Conservation (phyloP, 2,888 invertebrate species). For the Tenthredo scrophulariae region DNA sequence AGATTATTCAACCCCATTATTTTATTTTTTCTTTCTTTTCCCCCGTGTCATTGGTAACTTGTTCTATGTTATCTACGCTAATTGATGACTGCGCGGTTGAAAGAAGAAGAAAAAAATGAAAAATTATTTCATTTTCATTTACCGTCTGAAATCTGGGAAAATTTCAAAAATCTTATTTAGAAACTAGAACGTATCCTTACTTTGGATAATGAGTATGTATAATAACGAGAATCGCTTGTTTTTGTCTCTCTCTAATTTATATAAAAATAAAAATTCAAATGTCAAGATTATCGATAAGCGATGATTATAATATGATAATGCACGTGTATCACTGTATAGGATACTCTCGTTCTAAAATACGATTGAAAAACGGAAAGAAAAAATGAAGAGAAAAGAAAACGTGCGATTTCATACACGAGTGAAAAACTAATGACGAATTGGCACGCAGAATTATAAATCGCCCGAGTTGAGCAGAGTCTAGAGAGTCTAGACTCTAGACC, state of each 20-base stretch:
- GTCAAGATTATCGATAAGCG: not conserved
- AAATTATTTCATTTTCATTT: not conserved
- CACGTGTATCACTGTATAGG: not conserved
- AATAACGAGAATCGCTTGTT: too few species aligned
- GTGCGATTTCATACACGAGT: not conserved
- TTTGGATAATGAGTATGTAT: not conserved
- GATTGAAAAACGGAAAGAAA: not conserved
- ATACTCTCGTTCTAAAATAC: not conserved
- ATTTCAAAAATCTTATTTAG: not conserved
- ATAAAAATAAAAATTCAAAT: not conserved
- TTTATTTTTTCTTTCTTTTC: not conserved
- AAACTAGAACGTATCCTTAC: not conserved
- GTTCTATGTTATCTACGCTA: not conserved
- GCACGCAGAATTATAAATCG: not conserved
- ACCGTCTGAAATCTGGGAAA: not conserved
- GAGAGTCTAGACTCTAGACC: not conserved
- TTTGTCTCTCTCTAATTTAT: not conserved
- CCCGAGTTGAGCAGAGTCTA: not conserved
- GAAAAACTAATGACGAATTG: slow-evolving; percentile 1
- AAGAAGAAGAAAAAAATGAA: not conserved
- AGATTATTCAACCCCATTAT: not conserved
- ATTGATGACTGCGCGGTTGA: not conserved
- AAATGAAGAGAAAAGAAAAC: not conserved
- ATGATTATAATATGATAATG: not conserved
- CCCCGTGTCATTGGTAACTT: not conserved